Base-by-base conservation (phyloP, 1,140 invertebrate genomes). In the Leptinotarsa lineolata region DNA sequence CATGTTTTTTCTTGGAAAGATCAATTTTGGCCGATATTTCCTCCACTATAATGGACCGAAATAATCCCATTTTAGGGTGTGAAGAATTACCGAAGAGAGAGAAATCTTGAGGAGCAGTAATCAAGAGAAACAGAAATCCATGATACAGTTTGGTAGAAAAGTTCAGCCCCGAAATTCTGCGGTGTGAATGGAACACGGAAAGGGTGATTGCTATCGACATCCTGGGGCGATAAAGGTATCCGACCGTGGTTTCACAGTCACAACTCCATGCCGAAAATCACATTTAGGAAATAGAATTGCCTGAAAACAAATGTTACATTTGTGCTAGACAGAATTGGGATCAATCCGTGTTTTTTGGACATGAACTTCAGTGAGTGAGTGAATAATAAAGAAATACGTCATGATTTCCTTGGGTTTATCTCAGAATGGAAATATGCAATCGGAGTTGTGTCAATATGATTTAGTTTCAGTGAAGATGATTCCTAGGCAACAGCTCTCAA, bases 271-370 rank as follows among this genome's bases (percentile, higher is more conserved):
- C 48, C 16, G 15, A 12, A 54, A 54, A 54, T 54, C 48, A 18
- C 48, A 54, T 54, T 54, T 54, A 18, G 48, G 2, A 18, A 54
- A 54, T n/a, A 54, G 48, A 54, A 54, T 54, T 54, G 48, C 48
- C 48, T 15, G 48, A n/a, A 54, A 54, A 54, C 48, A 54, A 54
- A 54, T 54, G 48, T 54, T 54, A n/a, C 48, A 54, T 54, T 54
- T 54, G 48, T 15, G 3, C n/a, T 54, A 15, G 3, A 16, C 15
- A 0, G n/a, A 6, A 16, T n/a, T 18, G n/a, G 48, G 15, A n/a
- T 54, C 48, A 54, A 2, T 54, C 6, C 48, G 16, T 11, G 30
- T 39, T 39, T 30, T 30, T 39, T 39, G 8, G 30, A 39, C 8
- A 39, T 39, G 30, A 39, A 39, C 30, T 39, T 39, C 30, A 39